Conservation (phyloP, 2,888 invertebrate genomes). For the Kuschelorhynchus macadamiae region DNA sequence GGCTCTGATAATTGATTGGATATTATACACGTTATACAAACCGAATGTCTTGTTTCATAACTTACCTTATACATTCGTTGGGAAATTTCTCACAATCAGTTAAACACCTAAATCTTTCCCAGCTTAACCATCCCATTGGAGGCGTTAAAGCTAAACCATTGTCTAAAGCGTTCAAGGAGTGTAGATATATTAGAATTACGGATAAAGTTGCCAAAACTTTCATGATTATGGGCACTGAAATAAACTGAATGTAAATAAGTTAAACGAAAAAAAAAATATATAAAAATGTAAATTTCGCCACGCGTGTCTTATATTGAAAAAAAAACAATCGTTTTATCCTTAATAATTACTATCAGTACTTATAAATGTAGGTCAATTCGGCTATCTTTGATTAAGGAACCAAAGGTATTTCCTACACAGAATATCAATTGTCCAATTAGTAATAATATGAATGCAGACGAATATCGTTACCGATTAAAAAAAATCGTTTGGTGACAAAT, state of each 20-base stretch:
- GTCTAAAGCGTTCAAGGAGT: constrained; percentile 64
- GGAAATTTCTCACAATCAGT: constrained; percentile 76
- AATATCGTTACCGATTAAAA: too few species aligned
- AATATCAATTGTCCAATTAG: too few species aligned
- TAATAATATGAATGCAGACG: too few species aligned
- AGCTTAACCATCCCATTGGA: constrained; percentile 81
- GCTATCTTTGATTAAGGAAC: not conserved
- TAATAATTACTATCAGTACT: not conserved
- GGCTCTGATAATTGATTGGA: too few species aligned
- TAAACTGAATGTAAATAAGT: constrained; percentile 1
- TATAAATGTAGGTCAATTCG: not conserved
- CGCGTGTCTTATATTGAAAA: not conserved
- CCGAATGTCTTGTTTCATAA: too few species aligned
- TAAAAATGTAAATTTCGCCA: not conserved
- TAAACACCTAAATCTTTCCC: constrained; percentile 77
- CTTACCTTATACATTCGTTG: constrained; percentile 77
- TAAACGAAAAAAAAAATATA: not conserved
- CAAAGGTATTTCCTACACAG: too few species aligned
- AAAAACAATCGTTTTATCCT: not conserved
- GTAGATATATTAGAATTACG: not conserved
- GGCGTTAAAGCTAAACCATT: constrained; percentile 77
- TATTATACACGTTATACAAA: too few species aligned
- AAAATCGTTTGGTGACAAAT: too few species aligned
- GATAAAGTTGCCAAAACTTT: not conserved
- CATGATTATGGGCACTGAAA: too few species aligned